Percentiles rank a stretch among this genome's conserved stretches.
Evolutionary conservation across 2,888 invertebrate genomes (phyloP).

Genomic region (Hylaea fasciaria): DNA sequence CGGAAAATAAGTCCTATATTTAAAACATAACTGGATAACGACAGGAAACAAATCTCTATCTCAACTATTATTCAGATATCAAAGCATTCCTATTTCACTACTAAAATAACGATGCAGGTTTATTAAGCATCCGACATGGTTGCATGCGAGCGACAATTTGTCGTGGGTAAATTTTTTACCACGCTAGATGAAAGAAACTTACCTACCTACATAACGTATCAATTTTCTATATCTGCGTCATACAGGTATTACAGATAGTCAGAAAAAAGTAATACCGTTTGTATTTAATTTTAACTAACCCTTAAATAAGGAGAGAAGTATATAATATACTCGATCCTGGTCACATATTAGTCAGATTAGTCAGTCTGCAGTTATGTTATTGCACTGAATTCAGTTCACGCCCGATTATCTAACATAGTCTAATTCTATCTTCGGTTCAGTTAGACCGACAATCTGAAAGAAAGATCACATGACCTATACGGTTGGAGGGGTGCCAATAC

Average conservation of each 20-base stretch:
- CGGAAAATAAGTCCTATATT: too few relatives aligned
- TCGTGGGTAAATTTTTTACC: background rate
- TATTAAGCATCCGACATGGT: constrained; percentile 33
- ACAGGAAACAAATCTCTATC: too few relatives aligned
- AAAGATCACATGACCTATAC: constrained; percentile 61
- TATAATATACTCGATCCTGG: too few relatives aligned
- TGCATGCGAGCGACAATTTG: constrained; percentile 37
- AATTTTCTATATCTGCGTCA: too few relatives aligned
- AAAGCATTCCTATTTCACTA: constrained; percentile 6
- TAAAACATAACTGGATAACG: too few relatives aligned
- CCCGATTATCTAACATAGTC: constrained; percentile 47
- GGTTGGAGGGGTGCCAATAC: constrained; percentile 63
- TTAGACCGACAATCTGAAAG: constrained; percentile 37
- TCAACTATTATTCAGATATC: background rate
- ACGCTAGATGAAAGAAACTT: too few relatives aligned
- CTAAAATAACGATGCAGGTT: constrained; percentile 13
- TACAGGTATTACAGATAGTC: too few relatives aligned
- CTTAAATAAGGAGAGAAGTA: too few relatives aligned
- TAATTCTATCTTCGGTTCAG: constrained; percentile 47
- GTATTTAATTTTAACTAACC: too few relatives aligned
- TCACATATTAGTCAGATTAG: too few relatives aligned
- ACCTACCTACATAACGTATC: background rate
- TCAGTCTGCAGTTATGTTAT: constrained; percentile 3
- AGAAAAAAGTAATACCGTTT: too few relatives aligned
- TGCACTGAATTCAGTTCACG: background rate